phyloP scores from a whole-genome alignment of 2,888 invertebrate genomes.

The Mongoloraphidia duomilia region DNA sequence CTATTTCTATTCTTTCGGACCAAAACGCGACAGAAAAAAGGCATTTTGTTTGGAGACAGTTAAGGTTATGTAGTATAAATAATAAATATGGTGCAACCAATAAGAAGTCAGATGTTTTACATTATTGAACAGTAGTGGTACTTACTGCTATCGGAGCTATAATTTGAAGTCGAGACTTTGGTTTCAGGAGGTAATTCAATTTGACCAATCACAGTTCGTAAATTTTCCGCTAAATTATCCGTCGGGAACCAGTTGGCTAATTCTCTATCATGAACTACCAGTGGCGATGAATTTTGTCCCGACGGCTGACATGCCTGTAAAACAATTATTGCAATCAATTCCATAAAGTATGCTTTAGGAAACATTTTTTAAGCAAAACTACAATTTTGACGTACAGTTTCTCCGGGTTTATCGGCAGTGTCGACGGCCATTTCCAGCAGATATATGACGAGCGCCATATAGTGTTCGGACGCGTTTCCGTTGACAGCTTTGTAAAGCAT shows the following conservation, averaged over 20 bases:
- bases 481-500: slow-evolving; percentile 75
- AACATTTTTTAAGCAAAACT: too few species aligned
- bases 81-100: too few species aligned
- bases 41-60: too few species aligned
- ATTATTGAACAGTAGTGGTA: slow-evolving; percentile 9
- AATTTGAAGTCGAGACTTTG: slow-evolving; percentile 38
- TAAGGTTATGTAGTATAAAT: too few species aligned
- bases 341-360: too few species aligned
- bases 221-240: slow-evolving; percentile 60
- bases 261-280: slow-evolving; percentile 37
- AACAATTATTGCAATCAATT: background rate
- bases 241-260: slow-evolving; percentile 53
- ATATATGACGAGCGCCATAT: slow-evolving; percentile 74
- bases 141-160: slow-evolving; percentile 55
- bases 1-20: too few species aligned
- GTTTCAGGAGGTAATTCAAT: slow-evolving; percentile 45
- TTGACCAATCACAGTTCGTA: slow-evolving; percentile 49
- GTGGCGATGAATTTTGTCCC: slow-evolving; percentile 17
- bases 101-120: too few species aligned
- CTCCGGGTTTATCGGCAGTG: slow-evolving; percentile 28
- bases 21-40: too few species aligned
- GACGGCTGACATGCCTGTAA: slow-evolving; percentile 4
- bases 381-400: slow-evolving; percentile 9
- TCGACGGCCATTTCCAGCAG: slow-evolving; percentile 71
- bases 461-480: slow-evolving; percentile 69